Conservation (phyloP, 2,113 vertebrate genomes). For the Scopus umbretta region DNA sequence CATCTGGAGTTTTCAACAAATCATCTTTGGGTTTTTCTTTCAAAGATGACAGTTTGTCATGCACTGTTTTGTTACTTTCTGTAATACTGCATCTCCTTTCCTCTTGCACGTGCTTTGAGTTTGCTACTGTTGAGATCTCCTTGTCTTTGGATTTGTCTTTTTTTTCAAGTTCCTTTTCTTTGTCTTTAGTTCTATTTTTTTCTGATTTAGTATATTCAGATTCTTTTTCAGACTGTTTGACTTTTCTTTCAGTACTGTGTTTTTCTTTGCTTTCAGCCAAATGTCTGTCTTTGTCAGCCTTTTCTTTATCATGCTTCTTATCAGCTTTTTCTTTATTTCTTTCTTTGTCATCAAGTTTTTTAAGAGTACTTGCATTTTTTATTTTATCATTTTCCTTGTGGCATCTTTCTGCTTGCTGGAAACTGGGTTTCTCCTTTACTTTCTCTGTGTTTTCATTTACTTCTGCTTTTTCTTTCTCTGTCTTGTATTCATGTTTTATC, state of each 20-base stretch:
- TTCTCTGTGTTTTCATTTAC: conserved; percentile 80
- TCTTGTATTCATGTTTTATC: conserved; percentile 81
- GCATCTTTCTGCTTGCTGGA: conserved; percentile 79
- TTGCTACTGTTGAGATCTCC: conserved; percentile 65
- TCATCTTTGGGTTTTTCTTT: conserved; percentile 92
- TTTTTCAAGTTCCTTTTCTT: conserved; percentile 84
- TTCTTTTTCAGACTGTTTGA: conserved; percentile 82
- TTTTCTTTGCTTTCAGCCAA: conserved; percentile 85
- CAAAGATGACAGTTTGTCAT: conserved; percentile 73
- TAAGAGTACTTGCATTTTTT: conserved; percentile 73
- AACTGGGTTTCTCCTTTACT: conserved; percentile 77
- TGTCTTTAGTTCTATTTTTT: conserved; percentile 82
- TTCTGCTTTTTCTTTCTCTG: conserved; percentile 83
- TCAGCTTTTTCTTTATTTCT: conserved; percentile 89
- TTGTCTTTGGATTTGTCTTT: conserved; percentile 84
- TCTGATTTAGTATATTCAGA: conserved; percentile 82
- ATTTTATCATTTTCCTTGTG: conserved; percentile 89
- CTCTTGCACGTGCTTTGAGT: conserved; percentile 79
- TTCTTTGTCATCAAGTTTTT: conserved; percentile 87
- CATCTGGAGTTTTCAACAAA: conserved; percentile 79
- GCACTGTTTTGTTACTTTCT: conserved; percentile 75
- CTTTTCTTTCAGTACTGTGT: conserved; percentile 79
- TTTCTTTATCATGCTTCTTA: conserved; percentile 87
- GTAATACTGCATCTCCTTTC: conserved; percentile 79
- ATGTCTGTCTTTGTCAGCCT: conserved; percentile 81